Evolutionary conservation across 1,140 invertebrate genomes (phyloP), one percentile per base, ranked within the genome.

Genomic region (Bombus superbus): DNA sequence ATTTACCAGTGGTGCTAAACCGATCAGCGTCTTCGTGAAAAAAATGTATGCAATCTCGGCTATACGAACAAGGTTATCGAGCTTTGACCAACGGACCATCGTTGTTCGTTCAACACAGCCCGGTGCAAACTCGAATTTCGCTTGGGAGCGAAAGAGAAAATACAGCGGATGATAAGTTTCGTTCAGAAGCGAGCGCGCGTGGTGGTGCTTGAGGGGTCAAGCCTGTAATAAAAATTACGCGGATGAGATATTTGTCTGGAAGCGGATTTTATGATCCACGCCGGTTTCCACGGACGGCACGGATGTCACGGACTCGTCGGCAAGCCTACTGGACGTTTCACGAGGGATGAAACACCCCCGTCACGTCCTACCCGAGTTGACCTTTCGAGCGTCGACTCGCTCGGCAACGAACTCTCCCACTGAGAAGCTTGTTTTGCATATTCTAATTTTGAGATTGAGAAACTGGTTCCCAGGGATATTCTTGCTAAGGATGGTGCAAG

Each of bases 161-260:
- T 69, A 42, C 72, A 42, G 66, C 53, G 57, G 42, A 28, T 40
- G 78, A 71, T 71, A 72, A 38, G 44, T 11, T 28, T n/a, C 38
- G 25, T 81, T 59, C 3, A 72, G 47, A 15, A 25, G 38, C 5
- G 5, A 11, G 35, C 11, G 18, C n/a, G 15, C 11, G 10, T 25
- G 22, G 0, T 6, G 0, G 80, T 22, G n/a, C 13, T 25, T 25
- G 66, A 80, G 42, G 57, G 5, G 22, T 8, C 28, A 28, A 22
- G 18, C 32, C 62, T 68, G 77, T 76, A 66, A 66, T 83, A 83
- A 76, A 62, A 83, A 83, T 83, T 83, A 83, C 57, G 32, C 72
- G 81, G 59, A n/a, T 47, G 59, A 66, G 72, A 62, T 83, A 40
- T 83, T 83, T 76, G 81, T 75, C 74, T 66, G 25, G n/a, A 75